phyloP scores from a whole-genome alignment of 2,888 invertebrate genomes.

The Apotomis turbidana region DNA sequence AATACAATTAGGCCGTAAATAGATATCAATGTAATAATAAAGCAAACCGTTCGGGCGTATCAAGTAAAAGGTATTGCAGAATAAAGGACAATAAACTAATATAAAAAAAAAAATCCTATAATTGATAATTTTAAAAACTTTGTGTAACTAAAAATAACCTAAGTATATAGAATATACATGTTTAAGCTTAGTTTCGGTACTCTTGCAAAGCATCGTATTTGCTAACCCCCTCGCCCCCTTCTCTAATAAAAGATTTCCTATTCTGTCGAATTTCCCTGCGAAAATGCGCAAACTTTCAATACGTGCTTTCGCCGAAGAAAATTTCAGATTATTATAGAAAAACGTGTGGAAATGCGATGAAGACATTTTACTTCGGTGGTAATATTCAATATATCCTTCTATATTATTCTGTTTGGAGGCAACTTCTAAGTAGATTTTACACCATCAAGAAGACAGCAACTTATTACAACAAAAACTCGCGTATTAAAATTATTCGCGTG shows the following conservation, averaged over 20 bases:
- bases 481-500: too few species aligned
- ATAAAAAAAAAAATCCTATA: too few species aligned
- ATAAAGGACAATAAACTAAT: too few species aligned
- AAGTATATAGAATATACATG: too few species aligned
- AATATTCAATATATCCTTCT: constrained; percentile 11
- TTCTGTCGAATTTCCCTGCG: constrained; percentile 10
- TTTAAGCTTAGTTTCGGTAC: not conserved
- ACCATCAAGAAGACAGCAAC: too few species aligned
- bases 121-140: too few species aligned
- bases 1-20: too few species aligned
- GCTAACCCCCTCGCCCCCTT: not conserved
- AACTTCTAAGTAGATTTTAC: not conserved
- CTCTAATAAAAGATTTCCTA: constrained; percentile 19
- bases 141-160: too few species aligned
- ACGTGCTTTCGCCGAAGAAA: constrained; percentile 27
- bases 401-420: not conserved
- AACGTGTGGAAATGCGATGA: constrained; percentile 25
- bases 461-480: too few species aligned
- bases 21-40: too few species aligned
- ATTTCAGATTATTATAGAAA: constrained; percentile 18
- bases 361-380: constrained; percentile 22
- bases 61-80: too few species aligned
- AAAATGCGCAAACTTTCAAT: constrained; percentile 35
- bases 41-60: too few species aligned
- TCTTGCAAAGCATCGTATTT: constrained; percentile 7